These are phyloP conservation scores for Ectemnius continuus DNA, from an alignment of 2,888 invertebrate species.

Conservation along the genomic window DNA sequence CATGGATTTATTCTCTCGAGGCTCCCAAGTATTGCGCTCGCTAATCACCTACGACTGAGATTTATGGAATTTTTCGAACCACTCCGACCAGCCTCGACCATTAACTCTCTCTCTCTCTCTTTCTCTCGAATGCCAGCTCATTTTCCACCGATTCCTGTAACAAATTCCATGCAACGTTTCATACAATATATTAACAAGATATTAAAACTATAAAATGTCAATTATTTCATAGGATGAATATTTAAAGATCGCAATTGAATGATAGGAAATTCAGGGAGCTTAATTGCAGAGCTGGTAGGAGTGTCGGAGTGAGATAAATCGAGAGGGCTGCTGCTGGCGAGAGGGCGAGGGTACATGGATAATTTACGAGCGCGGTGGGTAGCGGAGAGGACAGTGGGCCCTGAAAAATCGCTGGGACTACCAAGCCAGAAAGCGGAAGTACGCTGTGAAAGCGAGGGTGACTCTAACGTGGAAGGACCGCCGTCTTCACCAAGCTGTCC, in stretches of 20 bases:
- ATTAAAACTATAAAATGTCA: too few relatives aligned
- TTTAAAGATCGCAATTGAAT: too few relatives aligned
- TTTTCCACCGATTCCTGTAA: too few relatives aligned
- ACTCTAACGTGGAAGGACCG: slow-evolving; percentile 23
- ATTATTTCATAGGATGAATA: too few relatives aligned
- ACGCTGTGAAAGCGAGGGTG: slow-evolving; percentile 61
- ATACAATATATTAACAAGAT: too few relatives aligned
- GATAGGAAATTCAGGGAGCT: neutral
- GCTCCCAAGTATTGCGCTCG: slow-evolving; percentile 7
- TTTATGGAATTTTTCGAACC: slow-evolving; percentile 39
- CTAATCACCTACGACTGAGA: slow-evolving; percentile 40
- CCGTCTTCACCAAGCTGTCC: neutral
- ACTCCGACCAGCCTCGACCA: neutral
- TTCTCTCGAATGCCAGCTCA: slow-evolving; percentile 2
- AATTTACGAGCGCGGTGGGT: slow-evolving; percentile 54
- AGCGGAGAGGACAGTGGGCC: slow-evolving; percentile 40
- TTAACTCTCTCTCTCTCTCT: neutral
- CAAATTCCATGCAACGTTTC: too few relatives aligned
- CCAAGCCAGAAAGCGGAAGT: slow-evolving; percentile 60
- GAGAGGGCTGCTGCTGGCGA: slow-evolving; percentile 3
- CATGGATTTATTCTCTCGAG: slow-evolving; percentile 25
- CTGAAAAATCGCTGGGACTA: slow-evolving; percentile 43
- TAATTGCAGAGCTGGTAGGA: neutral
- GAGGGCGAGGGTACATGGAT: slow-evolving; percentile 26
- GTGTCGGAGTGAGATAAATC: slow-evolving; percentile 40